These are phyloP conservation scores for Alauda arvensis DNA, from an alignment of 2,797 vertebrate genomes.

Conservation along the genomic window DNA sequence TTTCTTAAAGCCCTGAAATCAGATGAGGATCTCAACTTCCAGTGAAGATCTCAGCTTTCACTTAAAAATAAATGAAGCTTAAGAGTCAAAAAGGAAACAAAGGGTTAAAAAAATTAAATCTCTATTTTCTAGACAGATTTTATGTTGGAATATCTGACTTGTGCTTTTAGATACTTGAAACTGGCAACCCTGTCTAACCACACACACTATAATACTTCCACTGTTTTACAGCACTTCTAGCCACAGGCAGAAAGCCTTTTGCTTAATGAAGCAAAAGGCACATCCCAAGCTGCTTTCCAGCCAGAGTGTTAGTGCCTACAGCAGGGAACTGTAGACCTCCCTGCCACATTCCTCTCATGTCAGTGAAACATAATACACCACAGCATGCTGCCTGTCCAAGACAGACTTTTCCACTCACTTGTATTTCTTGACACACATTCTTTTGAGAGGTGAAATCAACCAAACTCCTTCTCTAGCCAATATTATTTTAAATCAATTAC, in stretches of 20 bases:
- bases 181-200: neutral
- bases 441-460: neutral
- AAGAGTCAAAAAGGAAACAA: neutral
- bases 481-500: neutral
- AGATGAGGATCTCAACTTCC: neutral
- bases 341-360: conserved; percentile 32
- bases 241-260: neutral
- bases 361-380: conserved; percentile 27
- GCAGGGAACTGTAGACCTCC: conserved; percentile 25
- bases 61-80: conserved; percentile 19
- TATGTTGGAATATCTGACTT: neutral
- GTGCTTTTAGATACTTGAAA: neutral
- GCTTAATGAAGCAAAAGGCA: conserved; percentile 32
- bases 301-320: neutral
- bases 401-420: conserved; percentile 35
- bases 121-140: neutral
- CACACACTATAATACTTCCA: neutral
- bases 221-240: neutral
- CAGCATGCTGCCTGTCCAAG: neutral
- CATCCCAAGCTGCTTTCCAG: conserved; percentile 29
- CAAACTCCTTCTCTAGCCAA: neutral
- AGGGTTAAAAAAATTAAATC: neutral
- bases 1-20: neutral
- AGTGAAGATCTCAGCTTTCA: conserved; percentile 4
- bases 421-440: neutral